Base-by-base conservation (phyloP, 1,140 invertebrate species). In the Harpegnathos saltator region DNA sequence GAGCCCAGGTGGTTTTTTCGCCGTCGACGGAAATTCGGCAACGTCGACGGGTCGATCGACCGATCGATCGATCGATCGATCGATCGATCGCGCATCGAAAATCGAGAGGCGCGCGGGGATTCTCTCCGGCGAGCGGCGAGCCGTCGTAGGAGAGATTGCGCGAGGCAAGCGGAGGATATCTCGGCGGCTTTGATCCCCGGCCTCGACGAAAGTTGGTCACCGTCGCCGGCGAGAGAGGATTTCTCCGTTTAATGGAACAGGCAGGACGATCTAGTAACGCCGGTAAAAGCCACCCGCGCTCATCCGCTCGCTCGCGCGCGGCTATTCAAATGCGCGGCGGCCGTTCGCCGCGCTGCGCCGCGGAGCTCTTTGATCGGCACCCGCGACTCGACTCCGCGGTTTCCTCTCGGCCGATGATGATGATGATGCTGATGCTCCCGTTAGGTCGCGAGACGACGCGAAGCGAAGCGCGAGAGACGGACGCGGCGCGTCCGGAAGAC, bases 21-120 rank as follows among this genome's bases (percentile, higher is more conserved):
- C 66, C 52, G 29, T 63, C 26, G 26, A 73, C 19, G 59, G 85
- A 83, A 87, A 86, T 87, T 87, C 54, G 85, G 80, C 84, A 86
- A 86, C 66, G 24, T 17, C 22, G 65, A 24, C 11, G 3, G 33
- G 1, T 44, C 38, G 38, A 11, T 44, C 38, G 38, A 11, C 11
- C 38, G 38, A 11, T 44, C 38, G 38, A 44, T 44, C 38, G 7
- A 11, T 44, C 38, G 38, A 11, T 44, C 38, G 38, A 3, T 3
- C 38, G 38, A 1, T 9, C 38, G 38, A 44, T 44, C 29, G 44
- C 73, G 62, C 74, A 11, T n/a, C 75, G 17, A 24, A 50, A 56
- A 22, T 80, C 75, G 22, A 61, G 38, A 78, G 38, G 48, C 26
- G 77, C 68, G 48, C 26, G 77, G 56, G 68, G 56, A 73, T 52